A percentile compares a stretch with the other conserved stretches of the same genome.
These are phyloP conservation scores for Marmota monax DNA, from an alignment of 2,113 vertebrate species.

Conservation along the genomic window DNA sequence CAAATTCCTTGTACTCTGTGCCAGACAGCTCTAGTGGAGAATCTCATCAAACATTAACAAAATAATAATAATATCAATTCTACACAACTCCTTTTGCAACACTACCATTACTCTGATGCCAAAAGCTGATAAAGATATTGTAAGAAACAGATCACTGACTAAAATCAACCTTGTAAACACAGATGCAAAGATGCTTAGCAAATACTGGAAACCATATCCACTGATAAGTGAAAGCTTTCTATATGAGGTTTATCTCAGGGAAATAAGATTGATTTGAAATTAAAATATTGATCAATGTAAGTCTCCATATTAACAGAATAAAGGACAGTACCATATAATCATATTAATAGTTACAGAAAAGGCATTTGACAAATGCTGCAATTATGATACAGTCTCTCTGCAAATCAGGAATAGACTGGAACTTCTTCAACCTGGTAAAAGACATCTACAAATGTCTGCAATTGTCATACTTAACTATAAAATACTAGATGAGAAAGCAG, in stretches of 20 bases:
- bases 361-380: not conserved
- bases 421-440: conserved; percentile 2
- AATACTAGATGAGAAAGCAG: not conserved
- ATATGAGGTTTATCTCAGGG: conserved; percentile 5
- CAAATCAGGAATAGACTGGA: conserved; percentile 21
- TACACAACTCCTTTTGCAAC: not conserved
- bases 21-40: not conserved
- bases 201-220: conserved; percentile 32
- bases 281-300: conserved; percentile 25
- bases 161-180: not conserved
- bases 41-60: conserved; percentile 32
- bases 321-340: not conserved
- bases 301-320: conserved; percentile 38
- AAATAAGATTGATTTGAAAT: conserved; percentile 55
- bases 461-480: not conserved
- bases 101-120: not conserved
- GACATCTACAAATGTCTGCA: not conserved
- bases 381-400: conserved; percentile 21
- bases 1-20: not conserved
- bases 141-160: not conserved
- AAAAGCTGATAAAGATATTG: not conserved
- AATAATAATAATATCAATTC: not conserved
- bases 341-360: conserved; percentile 7
- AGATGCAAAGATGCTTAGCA: not conserved
- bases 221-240: not conserved